These are phyloP conservation scores for Molossus alvarezi DNA, from an alignment of 2,797 vertebrate species.

Conservation along the genomic window DNA sequence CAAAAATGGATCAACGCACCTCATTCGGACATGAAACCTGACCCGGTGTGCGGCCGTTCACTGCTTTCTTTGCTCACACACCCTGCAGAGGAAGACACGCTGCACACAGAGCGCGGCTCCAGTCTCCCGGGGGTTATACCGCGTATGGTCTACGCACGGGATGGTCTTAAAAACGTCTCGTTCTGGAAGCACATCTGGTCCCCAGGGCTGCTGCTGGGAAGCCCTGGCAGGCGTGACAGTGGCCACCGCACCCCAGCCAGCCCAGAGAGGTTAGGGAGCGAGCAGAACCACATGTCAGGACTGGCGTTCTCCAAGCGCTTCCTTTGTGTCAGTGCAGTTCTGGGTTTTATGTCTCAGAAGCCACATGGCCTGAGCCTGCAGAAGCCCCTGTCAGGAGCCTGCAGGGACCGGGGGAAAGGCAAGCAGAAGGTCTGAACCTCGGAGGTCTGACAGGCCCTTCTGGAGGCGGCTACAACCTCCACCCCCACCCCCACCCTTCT, in stretches of 20 bases:
- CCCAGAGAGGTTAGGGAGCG: background rate
- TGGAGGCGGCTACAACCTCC: background rate
- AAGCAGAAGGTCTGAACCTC: background rate
- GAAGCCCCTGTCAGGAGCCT: background rate
- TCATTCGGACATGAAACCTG: background rate
- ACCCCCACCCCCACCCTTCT: background rate
- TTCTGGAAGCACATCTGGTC: background rate
- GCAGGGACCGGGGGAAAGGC: background rate
- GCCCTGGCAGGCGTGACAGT: background rate
- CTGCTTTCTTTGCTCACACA: background rate
- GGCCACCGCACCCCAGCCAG: background rate
- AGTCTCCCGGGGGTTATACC: background rate
- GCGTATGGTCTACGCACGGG: background rate
- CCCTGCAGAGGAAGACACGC: background rate
- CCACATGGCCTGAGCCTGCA: background rate
- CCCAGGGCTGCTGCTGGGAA: background rate
- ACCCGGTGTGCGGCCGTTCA: background rate
- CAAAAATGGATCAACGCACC: background rate
- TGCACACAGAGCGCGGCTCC: background rate
- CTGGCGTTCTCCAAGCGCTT: background rate
- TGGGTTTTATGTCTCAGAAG: conserved; percentile 45
- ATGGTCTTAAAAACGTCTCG: background rate
- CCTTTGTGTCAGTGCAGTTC: background rate
- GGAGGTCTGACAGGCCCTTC: background rate
- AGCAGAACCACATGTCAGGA: background rate